Evolutionary conservation across 2,797 vertebrate species (phyloP), one percentile per base, ranked within the genome.

Genomic region (Cheirogaleus major): DNA sequence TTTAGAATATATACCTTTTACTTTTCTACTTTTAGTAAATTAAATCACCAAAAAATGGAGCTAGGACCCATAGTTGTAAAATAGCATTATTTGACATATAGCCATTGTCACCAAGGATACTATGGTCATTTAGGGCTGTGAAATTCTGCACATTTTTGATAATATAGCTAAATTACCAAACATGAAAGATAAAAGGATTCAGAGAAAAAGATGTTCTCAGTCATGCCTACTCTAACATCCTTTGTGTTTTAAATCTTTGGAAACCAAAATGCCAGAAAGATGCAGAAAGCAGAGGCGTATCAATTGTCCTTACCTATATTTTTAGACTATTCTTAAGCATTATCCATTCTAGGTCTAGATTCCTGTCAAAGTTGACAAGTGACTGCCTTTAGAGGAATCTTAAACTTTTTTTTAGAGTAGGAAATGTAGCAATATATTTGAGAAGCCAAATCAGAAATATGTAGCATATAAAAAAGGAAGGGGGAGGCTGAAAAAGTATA

Each of bases 321-420:
- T 94, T 41, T 69, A 93, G 61, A 79, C 38, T 48, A 93, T 80
- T 95, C 76, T 85, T 41, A 93, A 93, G 82, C 17, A 70, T 89
- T 65, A 83, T 52, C 18, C 5, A 70, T 25, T 69, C 9, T 45
- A 67, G 12, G 4, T 52, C 73, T 93, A 73, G 3, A 63, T 38
- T 59, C 5, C 2, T 59, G 79, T 89, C 17, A 82, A 55, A 73
- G 14, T 41, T 93, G 38, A 79, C 43, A 93, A 95, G 20, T 70
- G 84, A 78, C 9, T 80, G 7, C 4, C 3, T 65, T 50, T n/a
- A 76, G 69, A 86, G 2, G 0, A 67, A 86, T 55, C 50, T 89
- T 90, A 78, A 81, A 67, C 7, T 59, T 85, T 65, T 55, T 69
- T 91, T 89, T 30, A 79, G 75, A 27, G 17, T 27, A 82, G 20